Percentiles rank a stretch among this genome's conserved stretches.
Evolutionary conservation across 1,140 invertebrate species (phyloP).

Genomic region (Kradibia gibbosae): DNA sequence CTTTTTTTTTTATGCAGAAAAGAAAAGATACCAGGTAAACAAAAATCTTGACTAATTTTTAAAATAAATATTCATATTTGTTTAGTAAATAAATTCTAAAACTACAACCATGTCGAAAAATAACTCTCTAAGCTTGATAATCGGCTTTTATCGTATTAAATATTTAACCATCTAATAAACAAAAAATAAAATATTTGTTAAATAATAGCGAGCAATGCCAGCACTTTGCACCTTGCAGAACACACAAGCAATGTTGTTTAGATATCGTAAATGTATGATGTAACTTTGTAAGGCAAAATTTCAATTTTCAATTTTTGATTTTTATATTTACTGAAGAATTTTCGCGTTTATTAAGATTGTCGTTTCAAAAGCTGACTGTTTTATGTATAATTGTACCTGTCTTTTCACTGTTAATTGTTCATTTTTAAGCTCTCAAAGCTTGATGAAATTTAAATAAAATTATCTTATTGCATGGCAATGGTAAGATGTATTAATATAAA

Average conservation of each 20-base stretch:
- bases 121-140: constrained; percentile 37
- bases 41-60: not conserved
- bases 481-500: not conserved
- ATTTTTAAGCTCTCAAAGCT: constrained; percentile 11
- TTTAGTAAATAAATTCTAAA: not conserved
- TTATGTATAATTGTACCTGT: constrained; percentile 24
- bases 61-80: constrained; percentile 19
- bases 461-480: constrained; percentile 32
- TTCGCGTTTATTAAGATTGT: not conserved
- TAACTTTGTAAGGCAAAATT: constrained; percentile 6
- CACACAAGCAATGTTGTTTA: constrained; percentile 54
- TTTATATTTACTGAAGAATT: not conserved
- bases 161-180: not conserved
- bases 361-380: constrained; percentile 3
- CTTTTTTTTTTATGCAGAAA: not conserved
- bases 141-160: constrained; percentile 16
- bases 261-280: constrained; percentile 42
- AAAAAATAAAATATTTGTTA: too few relatives aligned
- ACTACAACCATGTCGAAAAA: constrained; percentile 28
- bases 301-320: not conserved
- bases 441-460: not conserved
- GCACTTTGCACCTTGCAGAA: constrained; percentile 68
- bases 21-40: not conserved
- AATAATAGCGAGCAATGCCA: constrained; percentile 58
- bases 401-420: constrained; percentile 10